phyloP scores from a whole-genome alignment of 2,113 vertebrate genomes.

The Ardeotis arabs region DNA sequence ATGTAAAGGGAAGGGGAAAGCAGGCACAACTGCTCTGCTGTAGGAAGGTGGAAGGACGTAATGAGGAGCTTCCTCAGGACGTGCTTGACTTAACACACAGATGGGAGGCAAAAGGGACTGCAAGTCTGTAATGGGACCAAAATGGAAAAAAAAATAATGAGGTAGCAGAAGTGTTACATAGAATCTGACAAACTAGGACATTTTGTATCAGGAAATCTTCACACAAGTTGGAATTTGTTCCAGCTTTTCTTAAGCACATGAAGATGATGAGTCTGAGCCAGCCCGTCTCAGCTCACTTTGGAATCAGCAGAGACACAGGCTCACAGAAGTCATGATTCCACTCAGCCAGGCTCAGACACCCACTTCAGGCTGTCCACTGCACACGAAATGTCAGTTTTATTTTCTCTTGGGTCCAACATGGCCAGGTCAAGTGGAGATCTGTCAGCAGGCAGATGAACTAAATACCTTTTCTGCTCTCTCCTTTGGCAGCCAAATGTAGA shows the following conservation, averaged over 20 bases:
- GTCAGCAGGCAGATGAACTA: not conserved
- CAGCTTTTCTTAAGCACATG: not conserved
- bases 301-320: not conserved
- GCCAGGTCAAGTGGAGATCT: not conserved
- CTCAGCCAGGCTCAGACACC: not conserved
- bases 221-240: not conserved
- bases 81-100: not conserved
- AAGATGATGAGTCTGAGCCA: not conserved
- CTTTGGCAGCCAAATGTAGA: not conserved
- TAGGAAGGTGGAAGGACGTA: not conserved
- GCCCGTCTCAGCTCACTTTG: not conserved
- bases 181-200: not conserved
- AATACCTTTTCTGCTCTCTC: conserved; percentile 16
- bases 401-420: not conserved
- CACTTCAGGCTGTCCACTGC: not conserved
- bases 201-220: not conserved
- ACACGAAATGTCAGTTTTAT: not conserved
- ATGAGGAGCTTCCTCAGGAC: not conserved
- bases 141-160: not conserved
- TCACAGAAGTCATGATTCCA: not conserved
- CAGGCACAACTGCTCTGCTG: not conserved
- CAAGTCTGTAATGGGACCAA: not conserved
- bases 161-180: not conserved
- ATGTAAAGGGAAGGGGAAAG: not conserved
- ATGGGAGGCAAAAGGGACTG: not conserved